Conservation (phyloP, 2,888 invertebrate genomes). For the Agrochola litura region DNA sequence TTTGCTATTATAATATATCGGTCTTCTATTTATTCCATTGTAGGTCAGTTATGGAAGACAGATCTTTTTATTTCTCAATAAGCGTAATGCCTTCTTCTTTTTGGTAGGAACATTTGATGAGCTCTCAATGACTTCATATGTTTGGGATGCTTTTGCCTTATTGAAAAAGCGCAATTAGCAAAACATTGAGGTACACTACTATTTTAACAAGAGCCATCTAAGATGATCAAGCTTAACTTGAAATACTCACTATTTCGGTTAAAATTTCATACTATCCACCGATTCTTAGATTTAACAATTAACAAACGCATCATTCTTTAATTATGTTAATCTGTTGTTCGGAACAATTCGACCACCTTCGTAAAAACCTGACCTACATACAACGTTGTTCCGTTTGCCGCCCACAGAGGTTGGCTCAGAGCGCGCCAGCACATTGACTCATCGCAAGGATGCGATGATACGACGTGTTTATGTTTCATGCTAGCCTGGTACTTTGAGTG, state of each 20-base stretch:
- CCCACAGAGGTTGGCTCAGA: conserved; percentile 62
- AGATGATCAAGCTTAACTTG: neutral
- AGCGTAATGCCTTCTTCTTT: neutral
- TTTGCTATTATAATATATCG: neutral
- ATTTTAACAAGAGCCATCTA: neutral
- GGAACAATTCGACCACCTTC: conserved; percentile 50
- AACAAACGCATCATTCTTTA: conserved; percentile 16
- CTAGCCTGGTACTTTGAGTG: conserved; percentile 56
- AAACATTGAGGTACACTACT: neutral
- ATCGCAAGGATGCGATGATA: conserved; percentile 54
- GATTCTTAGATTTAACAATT: conserved; percentile 30
- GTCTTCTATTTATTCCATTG: neutral
- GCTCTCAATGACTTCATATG: neutral
- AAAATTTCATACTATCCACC: neutral
- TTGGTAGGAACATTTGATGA: neutral
- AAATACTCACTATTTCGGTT: neutral
- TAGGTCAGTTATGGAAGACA: neutral
- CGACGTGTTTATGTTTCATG: conserved; percentile 52
- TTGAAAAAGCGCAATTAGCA: neutral
- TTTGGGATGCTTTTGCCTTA: neutral
- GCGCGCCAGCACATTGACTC: conserved; percentile 68
- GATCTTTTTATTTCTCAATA: neutral
- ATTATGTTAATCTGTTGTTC: conserved; percentile 33
- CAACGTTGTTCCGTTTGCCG: conserved; percentile 62
- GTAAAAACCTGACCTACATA: conserved; percentile 68